These are phyloP conservation scores for Phytoseiulus persimilis DNA, from an alignment of 2,888 invertebrate species.

Conservation along the genomic window DNA sequence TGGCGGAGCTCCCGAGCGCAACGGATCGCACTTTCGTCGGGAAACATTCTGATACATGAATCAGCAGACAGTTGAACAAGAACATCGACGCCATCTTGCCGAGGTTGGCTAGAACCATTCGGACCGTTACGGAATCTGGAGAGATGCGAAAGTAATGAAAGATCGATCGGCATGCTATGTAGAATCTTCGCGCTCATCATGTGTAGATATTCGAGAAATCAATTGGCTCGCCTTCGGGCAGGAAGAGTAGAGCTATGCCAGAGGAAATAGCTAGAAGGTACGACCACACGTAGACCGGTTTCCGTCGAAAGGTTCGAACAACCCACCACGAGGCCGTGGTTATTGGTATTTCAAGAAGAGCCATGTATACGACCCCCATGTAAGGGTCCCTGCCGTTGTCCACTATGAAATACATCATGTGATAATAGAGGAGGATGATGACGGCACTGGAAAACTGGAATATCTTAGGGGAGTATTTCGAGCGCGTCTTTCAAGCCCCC, in stretches of 20 bases:
- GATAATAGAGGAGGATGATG: constrained; percentile 18
- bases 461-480: too few species aligned
- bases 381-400: constrained; percentile 22
- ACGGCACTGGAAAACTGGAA: constrained; percentile 11
- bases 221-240: not conserved
- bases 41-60: constrained; percentile 25
- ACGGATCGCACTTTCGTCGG: constrained; percentile 17
- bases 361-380: constrained; percentile 14
- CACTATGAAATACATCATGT: constrained; percentile 31
- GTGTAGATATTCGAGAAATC: too few species aligned
- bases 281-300: constrained; percentile 19
- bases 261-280: constrained; percentile 11
- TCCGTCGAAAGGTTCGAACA: constrained; percentile 12
- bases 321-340: constrained; percentile 15
- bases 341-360: constrained; percentile 1
- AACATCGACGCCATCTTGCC: constrained; percentile 30
- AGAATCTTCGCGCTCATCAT: too few species aligned
- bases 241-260: constrained; percentile 23
- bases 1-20: constrained; percentile 16
- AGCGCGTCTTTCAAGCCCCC: too few species aligned
- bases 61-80: constrained; percentile 9
- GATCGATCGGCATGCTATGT: too few species aligned
- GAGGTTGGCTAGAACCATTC: constrained; percentile 25
- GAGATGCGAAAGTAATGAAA: too few species aligned
- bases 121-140: not conserved